These are phyloP conservation scores for Boloria euphrosyne DNA, from an alignment of 2,888 invertebrate genomes.

Conservation along the genomic window DNA sequence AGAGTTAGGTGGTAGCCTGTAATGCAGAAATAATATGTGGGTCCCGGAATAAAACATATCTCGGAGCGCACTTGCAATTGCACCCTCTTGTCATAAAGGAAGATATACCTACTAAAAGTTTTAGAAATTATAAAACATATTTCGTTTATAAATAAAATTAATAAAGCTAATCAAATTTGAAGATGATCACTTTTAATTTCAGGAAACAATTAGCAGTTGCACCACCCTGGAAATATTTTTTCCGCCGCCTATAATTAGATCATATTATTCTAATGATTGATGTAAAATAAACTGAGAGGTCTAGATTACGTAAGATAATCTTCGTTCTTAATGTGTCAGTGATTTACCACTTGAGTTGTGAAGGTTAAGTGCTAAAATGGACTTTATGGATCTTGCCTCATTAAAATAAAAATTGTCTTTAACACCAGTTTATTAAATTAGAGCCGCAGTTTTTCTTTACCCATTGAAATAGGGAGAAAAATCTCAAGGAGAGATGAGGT, in stretches of 20 bases:
- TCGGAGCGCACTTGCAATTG: no score
- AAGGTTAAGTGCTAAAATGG: slow-evolving; percentile 25
- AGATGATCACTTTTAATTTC: no score
- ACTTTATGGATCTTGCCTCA: slow-evolving; percentile 9
- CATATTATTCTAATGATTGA: neutral
- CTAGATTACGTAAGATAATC: slow-evolving; percentile 32
- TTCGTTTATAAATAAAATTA: no score
- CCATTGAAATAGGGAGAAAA: neutral
- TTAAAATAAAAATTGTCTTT: neutral
- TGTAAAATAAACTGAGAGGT: slow-evolving; percentile 11
- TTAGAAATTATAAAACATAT: no score
- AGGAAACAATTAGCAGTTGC: no score
- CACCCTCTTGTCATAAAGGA: no score
- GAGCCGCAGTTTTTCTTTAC: neutral
- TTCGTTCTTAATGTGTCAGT: slow-evolving; percentile 32
- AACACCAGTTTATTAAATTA: neutral
- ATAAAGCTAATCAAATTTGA: no score
- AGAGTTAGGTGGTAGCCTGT: slow-evolving; percentile 70
- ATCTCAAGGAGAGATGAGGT: no score
- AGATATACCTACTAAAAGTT: no score
- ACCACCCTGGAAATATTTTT: no score
- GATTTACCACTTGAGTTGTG: slow-evolving; percentile 34
- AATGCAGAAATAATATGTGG: slow-evolving; percentile 42
- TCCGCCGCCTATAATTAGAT: neutral
- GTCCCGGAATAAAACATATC: no score